Percentiles rank a stretch among this genome's conserved stretches.
These are phyloP conservation scores for Phyllostomus discolor DNA, from an alignment of 2,113 vertebrate genomes.

Conservation along the genomic window DNA sequence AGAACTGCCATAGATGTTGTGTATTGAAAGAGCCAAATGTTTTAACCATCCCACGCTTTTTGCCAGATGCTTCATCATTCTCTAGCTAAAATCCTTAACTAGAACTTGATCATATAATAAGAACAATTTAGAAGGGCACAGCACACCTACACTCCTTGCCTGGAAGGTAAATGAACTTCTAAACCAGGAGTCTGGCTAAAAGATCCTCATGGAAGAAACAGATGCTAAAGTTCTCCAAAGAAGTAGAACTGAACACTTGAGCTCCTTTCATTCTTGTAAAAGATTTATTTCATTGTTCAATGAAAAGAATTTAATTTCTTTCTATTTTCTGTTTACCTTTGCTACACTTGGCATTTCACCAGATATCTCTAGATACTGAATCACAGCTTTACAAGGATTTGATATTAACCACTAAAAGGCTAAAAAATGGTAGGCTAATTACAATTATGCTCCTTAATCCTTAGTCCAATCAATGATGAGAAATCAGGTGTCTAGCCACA, in stretches of 20 bases:
- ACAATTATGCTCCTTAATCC: conserved; percentile 39
- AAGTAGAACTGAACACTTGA: not conserved
- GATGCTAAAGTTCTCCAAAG: not conserved
- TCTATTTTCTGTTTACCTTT: conserved; percentile 38
- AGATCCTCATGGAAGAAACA: not conserved
- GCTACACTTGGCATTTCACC: not conserved
- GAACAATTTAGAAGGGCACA: not conserved
- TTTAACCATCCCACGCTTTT: not conserved
- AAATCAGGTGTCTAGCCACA: not conserved
- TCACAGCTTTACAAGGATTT: not conserved
- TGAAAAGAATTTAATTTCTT: not conserved
- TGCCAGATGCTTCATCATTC: not conserved
- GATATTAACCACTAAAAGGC: conserved; percentile 4
- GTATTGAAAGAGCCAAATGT: not conserved
- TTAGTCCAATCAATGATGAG: not conserved
- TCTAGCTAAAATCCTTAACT: not conserved
- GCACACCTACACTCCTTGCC: not conserved
- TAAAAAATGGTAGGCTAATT: conserved; percentile 41
- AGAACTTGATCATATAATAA: not conserved
- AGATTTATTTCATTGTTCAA: not conserved
- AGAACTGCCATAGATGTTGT: not conserved
- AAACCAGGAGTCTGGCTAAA: not conserved
- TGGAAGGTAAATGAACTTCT: not conserved
- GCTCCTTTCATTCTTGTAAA: not conserved
- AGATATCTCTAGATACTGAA: not conserved